Evolutionary conservation across 2,113 vertebrate genomes (phyloP).

Genomic region (Fukomys damarensis): DNA sequence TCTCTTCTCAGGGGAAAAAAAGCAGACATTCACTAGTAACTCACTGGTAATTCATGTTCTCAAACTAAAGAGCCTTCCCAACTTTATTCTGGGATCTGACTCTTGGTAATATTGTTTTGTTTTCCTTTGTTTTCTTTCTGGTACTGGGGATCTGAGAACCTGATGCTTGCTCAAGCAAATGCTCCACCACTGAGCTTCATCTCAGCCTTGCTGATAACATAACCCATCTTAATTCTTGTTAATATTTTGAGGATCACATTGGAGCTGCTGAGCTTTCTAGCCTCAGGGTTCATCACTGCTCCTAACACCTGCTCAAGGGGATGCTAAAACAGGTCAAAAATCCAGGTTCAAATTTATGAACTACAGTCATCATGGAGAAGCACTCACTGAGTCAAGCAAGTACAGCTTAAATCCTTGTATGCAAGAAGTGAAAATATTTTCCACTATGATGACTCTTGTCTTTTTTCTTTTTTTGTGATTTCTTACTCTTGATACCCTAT

Average conservation of each 20-base stretch:
- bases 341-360: neutral
- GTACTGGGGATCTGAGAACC: too few species aligned
- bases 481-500: neutral
- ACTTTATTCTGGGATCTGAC: neutral
- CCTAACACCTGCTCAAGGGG: too few species aligned
- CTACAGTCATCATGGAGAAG: neutral
- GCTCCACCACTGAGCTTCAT: too few species aligned
- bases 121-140: neutral
- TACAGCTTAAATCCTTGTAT: neutral
- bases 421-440: neutral
- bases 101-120: neutral
- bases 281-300: too few species aligned
- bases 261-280: too few species aligned
- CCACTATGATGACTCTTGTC: neutral
- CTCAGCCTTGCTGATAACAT: too few species aligned
- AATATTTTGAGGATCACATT: neutral
- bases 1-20: slow-evolving; percentile 86
- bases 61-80: neutral
- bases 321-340: neutral
- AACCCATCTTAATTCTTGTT: too few species aligned
- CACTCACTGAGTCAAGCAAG: neutral
- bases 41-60: neutral
- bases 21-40: neutral
- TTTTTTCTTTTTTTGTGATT: neutral
- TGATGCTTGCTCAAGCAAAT: too few species aligned